These are phyloP conservation scores for Bhutanitis thaidina DNA, from an alignment of 2,888 invertebrate species.

Conservation along the genomic window DNA sequence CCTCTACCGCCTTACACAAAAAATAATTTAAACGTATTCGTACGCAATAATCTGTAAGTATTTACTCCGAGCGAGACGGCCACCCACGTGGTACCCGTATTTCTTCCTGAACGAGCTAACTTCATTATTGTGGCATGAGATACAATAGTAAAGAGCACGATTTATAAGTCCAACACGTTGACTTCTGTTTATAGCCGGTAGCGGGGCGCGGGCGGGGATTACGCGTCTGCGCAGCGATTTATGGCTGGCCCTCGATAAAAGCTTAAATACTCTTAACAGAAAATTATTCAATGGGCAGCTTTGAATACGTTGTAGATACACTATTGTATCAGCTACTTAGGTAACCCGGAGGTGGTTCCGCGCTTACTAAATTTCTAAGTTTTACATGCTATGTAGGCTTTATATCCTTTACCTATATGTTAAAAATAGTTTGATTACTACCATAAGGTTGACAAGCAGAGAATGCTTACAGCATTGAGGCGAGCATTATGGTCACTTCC, in stretches of 20 bases:
- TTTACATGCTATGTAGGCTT: not conserved
- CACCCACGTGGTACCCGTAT: slow-evolving; percentile 76
- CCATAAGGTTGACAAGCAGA: too few relatives aligned
- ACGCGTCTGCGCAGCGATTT: slow-evolving; percentile 76
- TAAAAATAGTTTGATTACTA: too few relatives aligned
- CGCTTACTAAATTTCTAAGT: not conserved
- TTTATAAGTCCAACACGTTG: slow-evolving; percentile 79
- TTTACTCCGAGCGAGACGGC: slow-evolving; percentile 62
- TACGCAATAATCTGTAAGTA: slow-evolving; percentile 71
- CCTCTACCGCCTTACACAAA: slow-evolving; percentile 57
- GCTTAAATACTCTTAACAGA: slow-evolving; percentile 74
- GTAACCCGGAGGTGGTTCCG: slow-evolving; percentile 1
- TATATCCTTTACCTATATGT: too few relatives aligned
- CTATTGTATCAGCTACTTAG: slow-evolving; percentile 30
- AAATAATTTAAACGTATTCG: slow-evolving; percentile 61
- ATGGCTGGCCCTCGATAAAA: slow-evolving; percentile 74
- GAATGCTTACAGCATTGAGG: too few relatives aligned
- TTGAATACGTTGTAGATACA: slow-evolving; percentile 44
- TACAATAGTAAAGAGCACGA: slow-evolving; percentile 80
- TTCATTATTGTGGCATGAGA: slow-evolving; percentile 79
- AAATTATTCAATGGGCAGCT: slow-evolving; percentile 53
- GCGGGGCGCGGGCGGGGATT: slow-evolving; percentile 72
- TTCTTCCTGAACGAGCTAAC: slow-evolving; percentile 78
- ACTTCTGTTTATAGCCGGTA: slow-evolving; percentile 78
- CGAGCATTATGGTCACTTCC: too few relatives aligned